A percentile compares a stretch with the other conserved stretches of the same genome.
Conservation (phyloP, 2,888 invertebrate genomes). For the Drosophila anomalata region DNA sequence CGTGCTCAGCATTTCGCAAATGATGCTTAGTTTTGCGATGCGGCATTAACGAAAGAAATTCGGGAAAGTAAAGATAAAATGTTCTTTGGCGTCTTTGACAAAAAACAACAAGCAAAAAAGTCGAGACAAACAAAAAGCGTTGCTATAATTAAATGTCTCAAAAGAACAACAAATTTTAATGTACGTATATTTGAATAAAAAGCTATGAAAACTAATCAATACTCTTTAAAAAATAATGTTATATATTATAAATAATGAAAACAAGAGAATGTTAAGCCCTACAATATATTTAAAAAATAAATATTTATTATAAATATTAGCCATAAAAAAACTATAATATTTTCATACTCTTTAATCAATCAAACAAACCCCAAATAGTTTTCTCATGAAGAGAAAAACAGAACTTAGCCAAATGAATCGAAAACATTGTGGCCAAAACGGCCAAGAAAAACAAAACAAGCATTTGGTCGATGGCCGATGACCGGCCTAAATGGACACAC, state of each 20-base stretch:
- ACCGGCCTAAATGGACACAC: slow-evolving; percentile 36
- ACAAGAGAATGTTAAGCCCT: background rate
- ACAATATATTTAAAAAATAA: background rate
- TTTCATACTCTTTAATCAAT: background rate
- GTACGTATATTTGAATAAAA: slow-evolving; percentile 6
- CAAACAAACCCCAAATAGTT: background rate
- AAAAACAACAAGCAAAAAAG: slow-evolving; percentile 31
- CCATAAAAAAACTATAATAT: background rate
- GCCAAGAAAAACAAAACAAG: slow-evolving; percentile 36
- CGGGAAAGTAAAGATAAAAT: slow-evolving; percentile 32
- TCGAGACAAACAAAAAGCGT: slow-evolving; percentile 32
- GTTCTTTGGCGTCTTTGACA: slow-evolving; percentile 22
- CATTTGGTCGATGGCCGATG: slow-evolving; percentile 23
- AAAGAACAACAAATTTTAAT: slow-evolving; percentile 36
- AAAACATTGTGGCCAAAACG: slow-evolving; percentile 29
- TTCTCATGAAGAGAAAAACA: slow-evolving; percentile 9
- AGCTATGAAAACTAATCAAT: background rate
- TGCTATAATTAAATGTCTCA: slow-evolving; percentile 51
- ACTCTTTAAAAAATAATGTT: slow-evolving; percentile 4
- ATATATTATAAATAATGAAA: background rate
- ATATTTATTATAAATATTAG: too few species aligned
- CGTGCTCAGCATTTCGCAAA: slow-evolving; percentile 44
- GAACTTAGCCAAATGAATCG: slow-evolving; percentile 25
- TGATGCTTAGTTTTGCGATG: slow-evolving; percentile 18
- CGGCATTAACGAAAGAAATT: slow-evolving; percentile 12